Conservation (phyloP, 2,797 vertebrate genomes). For the Hydrophis major region DNA sequence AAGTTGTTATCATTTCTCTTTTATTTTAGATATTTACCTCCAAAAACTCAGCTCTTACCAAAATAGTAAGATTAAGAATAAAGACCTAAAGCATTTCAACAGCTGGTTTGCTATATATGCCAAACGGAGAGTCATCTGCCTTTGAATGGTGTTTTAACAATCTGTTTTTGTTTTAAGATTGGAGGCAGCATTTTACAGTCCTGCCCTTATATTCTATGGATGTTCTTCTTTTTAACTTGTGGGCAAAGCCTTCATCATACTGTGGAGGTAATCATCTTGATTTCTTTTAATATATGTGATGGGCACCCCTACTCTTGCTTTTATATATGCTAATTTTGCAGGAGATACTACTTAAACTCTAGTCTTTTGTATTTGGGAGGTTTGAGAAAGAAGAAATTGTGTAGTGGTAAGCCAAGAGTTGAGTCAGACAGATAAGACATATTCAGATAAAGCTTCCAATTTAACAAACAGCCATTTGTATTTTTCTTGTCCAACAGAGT, state of each 20-base stretch:
- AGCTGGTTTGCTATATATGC: constrained; percentile 32
- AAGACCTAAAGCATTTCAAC: neutral
- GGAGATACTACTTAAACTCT: neutral
- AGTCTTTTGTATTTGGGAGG: neutral
- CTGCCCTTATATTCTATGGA: neutral
- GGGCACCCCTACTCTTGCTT: neutral
- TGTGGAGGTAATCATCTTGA: neutral
- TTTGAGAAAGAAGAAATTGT: neutral
- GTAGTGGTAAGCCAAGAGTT: neutral
- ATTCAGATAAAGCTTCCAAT: neutral
- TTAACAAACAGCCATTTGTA: neutral
- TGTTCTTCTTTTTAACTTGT: neutral
- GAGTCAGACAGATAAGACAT: neutral
- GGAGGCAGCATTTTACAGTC: neutral
- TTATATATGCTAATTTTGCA: neutral
- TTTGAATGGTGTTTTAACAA: neutral
- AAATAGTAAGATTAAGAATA: neutral
- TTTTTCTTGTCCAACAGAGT: neutral
- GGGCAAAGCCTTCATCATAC: neutral
- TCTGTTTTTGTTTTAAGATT: neutral
- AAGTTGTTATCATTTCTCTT: constrained; percentile 19
- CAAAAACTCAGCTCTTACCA: constrained; percentile 14
- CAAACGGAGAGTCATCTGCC: accelerated
- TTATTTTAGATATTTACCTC: constrained; percentile 16
- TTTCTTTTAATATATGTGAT: neutral